phyloP scores from a whole-genome alignment of 2,888 invertebrate genomes.

The Polia nebulosa region DNA sequence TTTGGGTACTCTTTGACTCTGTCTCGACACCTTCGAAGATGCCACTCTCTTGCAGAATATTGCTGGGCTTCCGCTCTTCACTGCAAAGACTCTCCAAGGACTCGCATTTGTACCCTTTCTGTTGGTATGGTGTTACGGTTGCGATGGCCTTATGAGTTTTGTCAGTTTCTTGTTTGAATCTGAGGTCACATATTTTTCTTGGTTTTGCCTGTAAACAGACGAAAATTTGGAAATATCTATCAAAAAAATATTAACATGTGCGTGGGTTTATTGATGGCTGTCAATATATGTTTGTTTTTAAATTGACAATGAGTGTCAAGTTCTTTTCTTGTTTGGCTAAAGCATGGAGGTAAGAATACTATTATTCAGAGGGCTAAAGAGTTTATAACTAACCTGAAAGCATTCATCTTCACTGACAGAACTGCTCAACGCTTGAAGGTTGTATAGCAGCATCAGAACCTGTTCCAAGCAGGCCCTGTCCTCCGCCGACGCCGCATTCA shows the following conservation, averaged over 20 bases:
- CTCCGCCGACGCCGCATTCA: slow-evolving; percentile 88
- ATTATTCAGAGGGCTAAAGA: no score
- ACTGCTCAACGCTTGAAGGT: slow-evolving; percentile 91
- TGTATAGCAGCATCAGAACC: slow-evolving; percentile 91
- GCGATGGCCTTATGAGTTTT: slow-evolving; percentile 91
- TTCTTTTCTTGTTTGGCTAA: neutral
- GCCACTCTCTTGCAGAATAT: slow-evolving; percentile 93
- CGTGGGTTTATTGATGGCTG: slow-evolving; percentile 22
- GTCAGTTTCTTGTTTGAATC: slow-evolving; percentile 84
- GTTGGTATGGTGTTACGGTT: slow-evolving; percentile 92
- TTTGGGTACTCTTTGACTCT: slow-evolving; percentile 89
- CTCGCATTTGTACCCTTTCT: slow-evolving; percentile 87
- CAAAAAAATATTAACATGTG: neutral
- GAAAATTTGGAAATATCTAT: slow-evolving; percentile 47
- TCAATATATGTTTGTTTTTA: neutral
- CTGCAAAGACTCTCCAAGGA: slow-evolving; percentile 86
- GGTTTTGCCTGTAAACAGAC: slow-evolving; percentile 83
- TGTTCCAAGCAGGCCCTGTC: slow-evolving; percentile 92
- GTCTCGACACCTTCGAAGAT: slow-evolving; percentile 93
- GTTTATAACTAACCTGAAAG: slow-evolving; percentile 84
- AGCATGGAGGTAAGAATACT: no score
- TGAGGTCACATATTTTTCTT: slow-evolving; percentile 84
- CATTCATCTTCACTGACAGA: slow-evolving; percentile 90
- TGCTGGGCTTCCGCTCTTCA: slow-evolving; percentile 89
- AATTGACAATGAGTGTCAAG: neutral